Evolutionary conservation across 2,113 vertebrate genomes (phyloP).

Genomic region (Dolichallabes microphthalmus): DNA sequence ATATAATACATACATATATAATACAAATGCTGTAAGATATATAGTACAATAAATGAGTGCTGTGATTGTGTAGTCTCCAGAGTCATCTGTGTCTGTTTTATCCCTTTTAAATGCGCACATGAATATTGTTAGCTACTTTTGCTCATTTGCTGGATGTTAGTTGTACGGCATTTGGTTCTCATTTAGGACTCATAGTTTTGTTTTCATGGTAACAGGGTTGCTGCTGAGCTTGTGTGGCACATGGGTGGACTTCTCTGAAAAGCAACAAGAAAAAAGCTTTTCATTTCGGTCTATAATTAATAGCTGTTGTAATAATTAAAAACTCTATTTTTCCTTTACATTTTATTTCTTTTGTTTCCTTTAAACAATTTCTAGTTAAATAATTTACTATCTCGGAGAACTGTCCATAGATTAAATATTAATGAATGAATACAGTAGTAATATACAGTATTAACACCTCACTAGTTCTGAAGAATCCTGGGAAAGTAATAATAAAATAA

Average conservation of each 20-base stretch:
- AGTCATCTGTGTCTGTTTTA: not conserved
- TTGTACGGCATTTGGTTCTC: slow-evolving; percentile 34
- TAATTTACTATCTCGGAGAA: not conserved
- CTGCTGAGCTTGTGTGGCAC: slow-evolving; percentile 24
- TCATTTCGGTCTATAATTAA: not conserved
- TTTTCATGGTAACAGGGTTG: slow-evolving; percentile 2
- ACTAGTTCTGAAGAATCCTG: not conserved
- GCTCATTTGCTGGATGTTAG: slow-evolving; percentile 21
- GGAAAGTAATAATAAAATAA: not conserved
- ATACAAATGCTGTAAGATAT: not conserved
- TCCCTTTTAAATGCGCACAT: slow-evolving; percentile 14
- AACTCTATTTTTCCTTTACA: not conserved
- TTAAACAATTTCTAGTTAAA: not conserved
- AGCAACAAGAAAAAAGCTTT: not conserved
- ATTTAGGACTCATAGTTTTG: slow-evolving; percentile 22
- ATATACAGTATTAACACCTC: not conserved
- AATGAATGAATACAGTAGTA: not conserved
- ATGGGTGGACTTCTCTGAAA: not conserved
- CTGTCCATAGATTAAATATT: not conserved
- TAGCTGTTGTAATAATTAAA: not conserved
- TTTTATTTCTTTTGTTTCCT: not conserved
- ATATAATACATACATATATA: too few species aligned
- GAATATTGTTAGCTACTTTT: slow-evolving; percentile 40
- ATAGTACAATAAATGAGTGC: not conserved
- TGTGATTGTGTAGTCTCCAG: not conserved